A percentile compares a stretch with the other conserved stretches of the same genome.
Evolutionary conservation across 2,797 vertebrate species (phyloP).

Genomic region (Borostomias antarcticus): DNA sequence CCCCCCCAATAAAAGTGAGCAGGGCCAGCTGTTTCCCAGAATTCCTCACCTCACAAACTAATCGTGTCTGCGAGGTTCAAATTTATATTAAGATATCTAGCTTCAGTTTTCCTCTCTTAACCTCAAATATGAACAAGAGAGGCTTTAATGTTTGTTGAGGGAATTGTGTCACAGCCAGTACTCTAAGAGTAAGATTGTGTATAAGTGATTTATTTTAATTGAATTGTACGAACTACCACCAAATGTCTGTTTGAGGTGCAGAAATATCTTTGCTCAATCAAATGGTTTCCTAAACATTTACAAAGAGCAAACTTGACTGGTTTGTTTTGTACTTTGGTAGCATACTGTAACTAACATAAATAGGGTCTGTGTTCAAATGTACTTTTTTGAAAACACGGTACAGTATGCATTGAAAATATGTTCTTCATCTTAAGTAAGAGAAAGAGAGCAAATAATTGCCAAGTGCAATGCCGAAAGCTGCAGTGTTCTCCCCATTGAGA

Average conservation of each 20-base stretch:
- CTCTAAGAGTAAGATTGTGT: too few species aligned
- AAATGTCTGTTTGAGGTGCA: background rate
- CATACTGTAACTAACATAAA: background rate
- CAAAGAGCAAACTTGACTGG: background rate
- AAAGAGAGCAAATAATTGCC: slow-evolving; percentile 16
- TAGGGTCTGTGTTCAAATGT: too few species aligned
- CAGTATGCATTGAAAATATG: background rate
- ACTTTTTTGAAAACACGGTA: background rate
- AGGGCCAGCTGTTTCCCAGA: slow-evolving; percentile 31
- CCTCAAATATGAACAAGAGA: too few species aligned
- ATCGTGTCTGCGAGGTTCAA: slow-evolving; percentile 27
- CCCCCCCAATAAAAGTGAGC: slow-evolving; percentile 19
- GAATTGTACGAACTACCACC: too few species aligned
- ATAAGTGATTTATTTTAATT: too few species aligned
- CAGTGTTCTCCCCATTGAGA: slow-evolving; percentile 20
- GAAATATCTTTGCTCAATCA: background rate
- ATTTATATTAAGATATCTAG: too few species aligned
- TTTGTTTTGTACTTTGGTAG: background rate
- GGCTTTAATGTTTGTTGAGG: background rate
- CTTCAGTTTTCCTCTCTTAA: too few species aligned
- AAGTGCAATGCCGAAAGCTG: slow-evolving; percentile 13
- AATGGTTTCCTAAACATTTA: too few species aligned
- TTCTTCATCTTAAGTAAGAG: background rate
- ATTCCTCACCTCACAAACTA: slow-evolving; percentile 16
- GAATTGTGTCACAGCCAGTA: too few species aligned